Evolutionary conservation across 2,113 vertebrate genomes (phyloP), one percentile per base, ranked within the genome.

Genomic region (Formicarius rufipectus): DNA sequence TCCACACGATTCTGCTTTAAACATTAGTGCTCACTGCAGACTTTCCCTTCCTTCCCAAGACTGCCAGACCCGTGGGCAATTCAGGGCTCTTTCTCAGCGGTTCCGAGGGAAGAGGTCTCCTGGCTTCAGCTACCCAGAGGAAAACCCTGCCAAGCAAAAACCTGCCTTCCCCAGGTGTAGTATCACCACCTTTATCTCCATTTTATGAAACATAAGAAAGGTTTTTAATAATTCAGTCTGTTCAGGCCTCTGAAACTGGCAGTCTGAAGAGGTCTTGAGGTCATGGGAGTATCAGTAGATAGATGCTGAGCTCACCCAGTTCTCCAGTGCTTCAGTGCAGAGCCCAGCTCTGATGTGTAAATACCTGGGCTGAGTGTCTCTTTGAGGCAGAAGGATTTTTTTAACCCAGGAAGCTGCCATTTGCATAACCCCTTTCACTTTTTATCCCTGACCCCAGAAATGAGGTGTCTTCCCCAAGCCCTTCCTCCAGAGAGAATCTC

Each of bases 81-180:
- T 97, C 91, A 50, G 96, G 63, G 97, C 94, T 40, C 97, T 98
- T 25, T 98, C 97, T 0, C 96, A 97, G 63, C 83, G 93, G 2
- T 98, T 98, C 93, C 96, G 96, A 64, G 94, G 55, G 85, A 97
- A 97, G 92, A 97, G 98, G 20, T 96, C 97, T 85, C 90, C 93
- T 14, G 91, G 92, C 49, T 98, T 98, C 95, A 98, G 97, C 92
- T 98, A 98, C 81, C 96, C 95, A 13, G 97, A 97, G 45, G 96
- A 98, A 66, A 97, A 96, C 53, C 96, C 97, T 58, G 86, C 94
- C 86, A 93, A 83, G 37, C 71, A 68, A 12, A 71, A 67, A 23
- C 30, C 89, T 67, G 55, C 74, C 37, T 35, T 58, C 28, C 67
- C 90, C 87, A 97, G 96, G 97, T 97, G 42, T 18, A 10, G 75